Evolutionary conservation across 2,888 invertebrate species (phyloP).

Genomic region (Synanthedon tipuliformis): DNA sequence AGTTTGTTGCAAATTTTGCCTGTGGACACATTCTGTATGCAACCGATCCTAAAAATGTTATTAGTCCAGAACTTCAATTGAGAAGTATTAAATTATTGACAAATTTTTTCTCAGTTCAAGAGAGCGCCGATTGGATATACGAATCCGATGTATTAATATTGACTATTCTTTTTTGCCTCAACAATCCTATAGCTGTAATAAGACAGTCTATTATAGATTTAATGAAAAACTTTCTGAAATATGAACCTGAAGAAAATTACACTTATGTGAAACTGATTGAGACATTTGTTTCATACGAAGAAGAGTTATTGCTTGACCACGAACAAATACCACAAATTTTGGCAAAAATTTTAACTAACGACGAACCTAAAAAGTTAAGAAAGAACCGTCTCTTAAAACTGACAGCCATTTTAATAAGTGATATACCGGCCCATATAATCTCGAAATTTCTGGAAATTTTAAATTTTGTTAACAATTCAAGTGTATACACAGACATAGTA

Average conservation of each 20-base stretch:
- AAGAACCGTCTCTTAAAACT: slow-evolving; percentile 46
- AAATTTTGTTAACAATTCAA: slow-evolving; percentile 48
- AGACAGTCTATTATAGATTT: slow-evolving; percentile 69
- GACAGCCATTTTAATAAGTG: slow-evolving; percentile 36
- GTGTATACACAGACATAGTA: slow-evolving; percentile 47
- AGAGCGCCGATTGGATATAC: slow-evolving; percentile 38
- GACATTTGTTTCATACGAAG: slow-evolving; percentile 53
- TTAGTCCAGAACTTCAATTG: slow-evolving; percentile 61
- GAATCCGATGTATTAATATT: slow-evolving; percentile 61
- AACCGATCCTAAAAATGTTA: slow-evolving; percentile 45
- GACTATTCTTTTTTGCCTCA: slow-evolving; percentile 67
- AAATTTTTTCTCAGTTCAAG: slow-evolving; percentile 33
- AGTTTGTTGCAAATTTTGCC: slow-evolving; percentile 71
- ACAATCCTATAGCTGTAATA: slow-evolving; percentile 63
- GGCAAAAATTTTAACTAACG: slow-evolving; percentile 71
- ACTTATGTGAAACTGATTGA: slow-evolving; percentile 54
- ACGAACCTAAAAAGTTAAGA: slow-evolving; percentile 50
- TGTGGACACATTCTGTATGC: slow-evolving; percentile 57
- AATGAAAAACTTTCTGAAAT: slow-evolving; percentile 40
- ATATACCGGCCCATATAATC: slow-evolving; percentile 54
- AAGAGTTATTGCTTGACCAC: slow-evolving; percentile 75
- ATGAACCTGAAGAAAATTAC: slow-evolving; percentile 34
- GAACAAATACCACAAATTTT: slow-evolving; percentile 75
- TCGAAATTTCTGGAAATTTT: slow-evolving; percentile 59
- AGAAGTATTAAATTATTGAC: slow-evolving; percentile 55